Evolutionary conservation across 35 echinoderm and acorn worm genomes (phyloP).

Genomic region (Apostichopus japonicus): DNA sequence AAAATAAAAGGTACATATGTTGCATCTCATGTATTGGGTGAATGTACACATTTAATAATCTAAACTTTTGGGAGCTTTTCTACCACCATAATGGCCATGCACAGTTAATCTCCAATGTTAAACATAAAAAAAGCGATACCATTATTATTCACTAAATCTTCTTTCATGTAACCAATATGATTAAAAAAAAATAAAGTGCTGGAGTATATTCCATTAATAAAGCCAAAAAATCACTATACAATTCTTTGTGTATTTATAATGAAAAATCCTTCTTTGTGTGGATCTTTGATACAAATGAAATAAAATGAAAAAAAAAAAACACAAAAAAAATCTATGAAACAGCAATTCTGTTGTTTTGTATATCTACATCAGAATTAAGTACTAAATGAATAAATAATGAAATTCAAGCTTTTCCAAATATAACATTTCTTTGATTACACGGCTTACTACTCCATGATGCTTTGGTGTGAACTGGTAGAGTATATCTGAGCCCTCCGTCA

Average conservation of each 20-base stretch:
- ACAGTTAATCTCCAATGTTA: conserved; percentile 6
- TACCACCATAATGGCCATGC: conserved; percentile 16
- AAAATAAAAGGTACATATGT: background rate
- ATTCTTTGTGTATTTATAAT: background rate
- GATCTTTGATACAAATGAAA: conserved; percentile 16
- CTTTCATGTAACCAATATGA: background rate
- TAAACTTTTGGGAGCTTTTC: background rate
- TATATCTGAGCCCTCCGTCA: too few relatives aligned
- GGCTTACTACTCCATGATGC: too few relatives aligned
- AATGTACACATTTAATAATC: conserved; percentile 24
- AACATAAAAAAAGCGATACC: conserved; percentile 10
- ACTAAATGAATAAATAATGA: conserved; percentile 16
- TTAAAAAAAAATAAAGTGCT: background rate
- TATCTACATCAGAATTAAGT: conserved; percentile 16
- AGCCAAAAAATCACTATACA: background rate
- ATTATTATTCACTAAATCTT: conserved; percentile 2
- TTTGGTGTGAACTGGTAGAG: too few relatives aligned
- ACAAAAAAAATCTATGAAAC: conserved; percentile 1
- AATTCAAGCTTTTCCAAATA: conserved; percentile 2
- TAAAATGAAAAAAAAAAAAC: background rate
- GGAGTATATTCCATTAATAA: background rate
- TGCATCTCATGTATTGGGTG: conserved; percentile 9
- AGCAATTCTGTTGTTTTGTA: conserved; percentile 19
- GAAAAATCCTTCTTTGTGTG: background rate
- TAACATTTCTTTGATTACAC: background rate